Base-by-base conservation (phyloP, 2,113 vertebrate genomes). In the Pavo muticus region DNA sequence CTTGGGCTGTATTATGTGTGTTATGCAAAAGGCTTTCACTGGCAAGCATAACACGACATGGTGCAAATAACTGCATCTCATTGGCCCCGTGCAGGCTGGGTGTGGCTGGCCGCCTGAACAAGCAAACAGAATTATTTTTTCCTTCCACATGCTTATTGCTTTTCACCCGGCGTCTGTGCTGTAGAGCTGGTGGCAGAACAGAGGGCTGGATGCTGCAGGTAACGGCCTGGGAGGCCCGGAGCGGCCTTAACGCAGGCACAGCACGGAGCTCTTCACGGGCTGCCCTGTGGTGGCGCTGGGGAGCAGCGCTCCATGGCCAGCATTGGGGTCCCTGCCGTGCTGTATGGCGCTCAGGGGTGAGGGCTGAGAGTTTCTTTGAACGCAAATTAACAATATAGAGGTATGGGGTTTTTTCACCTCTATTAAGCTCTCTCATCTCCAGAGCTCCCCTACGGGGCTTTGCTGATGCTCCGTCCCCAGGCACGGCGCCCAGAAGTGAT, bases 361-460 rank as follows among this genome's bases (percentile, higher is more conserved):
- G 16, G 44, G 44, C 44, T 44, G 44, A 15, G 44, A 44, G 44
- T 16, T 44, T 44, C 44, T 44, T 42, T 40, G 40, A 9, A 40
- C 40, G 8, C 35, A 40, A 40, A 40, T 40, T 40, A 40, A 40
- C 39, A 40, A 7, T 40, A 40, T 40, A 7, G 11, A 40, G 40
- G 40, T 42, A 42, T 42, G 11, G 40, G 10, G 10, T 42, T 42
- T 42, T 42, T 42, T 42, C 12, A 42, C 40, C 40, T 42, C 40
- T 42, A 42, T 42, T 42, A 42, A 64, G 3, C 3, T 0, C 6
- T 11, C n/a, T 54, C n/a, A 11, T 30, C 5, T 16, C 4, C 10
- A 2, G 47, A 44, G 47, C 40, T 59, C 24, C 47, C 0, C 0
- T 7, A 1, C 2, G 1, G 39, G 52, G 56, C 6, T 25, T 25